Percentiles rank a stretch among this genome's conserved stretches.
Conservation (phyloP, 2,113 vertebrate species). For the Eudyptes chrysolophus region DNA sequence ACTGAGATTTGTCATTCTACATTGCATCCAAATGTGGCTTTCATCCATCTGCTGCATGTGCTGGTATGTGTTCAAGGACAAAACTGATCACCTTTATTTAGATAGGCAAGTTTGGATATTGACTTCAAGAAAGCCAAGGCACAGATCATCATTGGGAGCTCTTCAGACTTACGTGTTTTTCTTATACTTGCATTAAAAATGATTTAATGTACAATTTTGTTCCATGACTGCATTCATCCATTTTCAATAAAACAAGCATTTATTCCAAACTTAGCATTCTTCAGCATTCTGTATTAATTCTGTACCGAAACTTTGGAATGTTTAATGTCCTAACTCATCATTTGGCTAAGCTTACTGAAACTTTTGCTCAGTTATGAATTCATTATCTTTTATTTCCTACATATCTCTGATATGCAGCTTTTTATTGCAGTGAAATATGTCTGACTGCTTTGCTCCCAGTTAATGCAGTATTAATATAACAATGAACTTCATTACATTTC, state of each 20-base stretch:
- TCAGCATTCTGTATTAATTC: conserved; percentile 24
- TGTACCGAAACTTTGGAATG: background rate
- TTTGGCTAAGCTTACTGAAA: conserved; percentile 42
- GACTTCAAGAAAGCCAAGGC: background rate
- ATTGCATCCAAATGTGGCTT: background rate
- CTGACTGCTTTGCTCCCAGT: background rate
- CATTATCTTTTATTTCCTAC: conserved; percentile 25
- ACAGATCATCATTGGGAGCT: background rate
- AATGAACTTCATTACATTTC: conserved; percentile 16
- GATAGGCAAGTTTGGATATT: background rate
- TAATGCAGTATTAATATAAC: conserved; percentile 20
- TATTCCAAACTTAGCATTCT: conserved; percentile 13
- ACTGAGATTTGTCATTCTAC: background rate
- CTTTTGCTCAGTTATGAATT: conserved; percentile 15
- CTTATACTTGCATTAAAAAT: conserved; percentile 15
- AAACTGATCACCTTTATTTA: background rate
- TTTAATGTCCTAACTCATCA: conserved; percentile 24
- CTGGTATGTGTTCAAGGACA: background rate
- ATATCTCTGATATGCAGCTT: conserved; percentile 33
- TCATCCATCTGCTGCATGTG: background rate
- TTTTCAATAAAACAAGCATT: conserved; percentile 42
- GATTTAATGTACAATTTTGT: conserved; percentile 44
- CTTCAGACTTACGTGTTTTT: background rate
- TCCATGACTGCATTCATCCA: conserved; percentile 8
- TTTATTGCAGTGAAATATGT: conserved; percentile 7